Conservation (phyloP, 2,888 invertebrate genomes). For the Magallana nippona region DNA sequence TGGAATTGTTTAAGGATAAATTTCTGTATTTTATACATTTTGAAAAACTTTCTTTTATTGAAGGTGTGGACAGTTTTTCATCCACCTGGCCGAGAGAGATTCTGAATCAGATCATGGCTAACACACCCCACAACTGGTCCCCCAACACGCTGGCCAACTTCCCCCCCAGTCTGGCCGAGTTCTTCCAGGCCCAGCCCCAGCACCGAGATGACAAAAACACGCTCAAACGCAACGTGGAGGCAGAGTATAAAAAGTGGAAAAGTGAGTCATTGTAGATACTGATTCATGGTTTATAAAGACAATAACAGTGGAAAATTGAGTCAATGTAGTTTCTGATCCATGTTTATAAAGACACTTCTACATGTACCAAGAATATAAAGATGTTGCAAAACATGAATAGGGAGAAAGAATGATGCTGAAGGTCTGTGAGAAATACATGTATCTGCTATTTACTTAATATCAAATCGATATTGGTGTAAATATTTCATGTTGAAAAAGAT, state of each 20-base stretch:
- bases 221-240: conserved; percentile 84
- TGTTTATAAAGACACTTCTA: too few species aligned
- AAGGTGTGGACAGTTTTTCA: conserved; percentile 83
- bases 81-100: conserved; percentile 94
- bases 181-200: conserved; percentile 82
- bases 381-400: too few species aligned
- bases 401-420: too few species aligned
- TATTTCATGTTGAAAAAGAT: too few species aligned
- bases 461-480: too few species aligned
- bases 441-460: too few species aligned
- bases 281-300: too few species aligned
- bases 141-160: conserved; percentile 95
- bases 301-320: conserved; percentile 84
- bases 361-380: too few species aligned
- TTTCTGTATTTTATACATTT: background rate
- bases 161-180: conserved; percentile 94
- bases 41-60: background rate
- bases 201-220: conserved; percentile 90
- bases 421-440: too few species aligned
- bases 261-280: conserved; percentile 66
- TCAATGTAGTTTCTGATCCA: background rate
- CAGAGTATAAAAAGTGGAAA: conserved; percentile 95
- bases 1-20: too few species aligned
- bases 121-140: conserved; percentile 97
- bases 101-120: conserved; percentile 92